Evolutionary conservation across 2,888 invertebrate genomes (phyloP), one percentile per base, ranked within the genome.

Genomic region (Coleophora deauratella): DNA sequence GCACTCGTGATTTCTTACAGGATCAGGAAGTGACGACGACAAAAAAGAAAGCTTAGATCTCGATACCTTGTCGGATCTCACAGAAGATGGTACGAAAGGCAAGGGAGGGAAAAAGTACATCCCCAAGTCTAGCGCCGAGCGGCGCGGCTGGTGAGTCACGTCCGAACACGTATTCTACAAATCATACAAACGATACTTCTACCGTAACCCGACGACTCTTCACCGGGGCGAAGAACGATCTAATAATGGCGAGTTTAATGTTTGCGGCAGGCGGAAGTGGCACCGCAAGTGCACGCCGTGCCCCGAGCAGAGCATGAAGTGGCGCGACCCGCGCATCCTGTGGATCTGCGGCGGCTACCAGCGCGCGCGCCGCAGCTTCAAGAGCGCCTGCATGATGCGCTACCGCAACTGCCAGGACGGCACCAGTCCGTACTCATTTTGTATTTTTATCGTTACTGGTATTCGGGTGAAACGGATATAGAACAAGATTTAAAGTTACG

Each of bases 261-360:
- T 21, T 31, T 14, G n/a, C 36, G 49, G 6, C 33, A 84, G 82
- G 82, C 62, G 68, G 51, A 75, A 73, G 56, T 81, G 75, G 75
- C 82, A 81, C 39, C 71, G 84, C 8, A 72, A 69, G 44, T 84
- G 84, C 42, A 40, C 52, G 0, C 55, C 51, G 0, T 84, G 84
- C 37, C 70, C 63, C 0, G 62, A 59, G 1, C 82, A 81, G 0
- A 70, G 9, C 1, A 62, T 55, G 43, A 79, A 76, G 41, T 80
- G 77, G 74, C 54, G 65, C 0, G 72, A 81, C 14, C 72, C 65
- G 0, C 42, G 40, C 12, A 74, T 84, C 33, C 51, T 51, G 1
- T 85, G 84, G 84, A 71, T 85, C n/a, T 85, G 84, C 32, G 82
- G 78, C 0, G 73, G 57, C 0, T 84, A 80, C 59, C 84, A 84